Conservation (phyloP, 2,888 invertebrate species). For the Cephus rjabovi region DNA sequence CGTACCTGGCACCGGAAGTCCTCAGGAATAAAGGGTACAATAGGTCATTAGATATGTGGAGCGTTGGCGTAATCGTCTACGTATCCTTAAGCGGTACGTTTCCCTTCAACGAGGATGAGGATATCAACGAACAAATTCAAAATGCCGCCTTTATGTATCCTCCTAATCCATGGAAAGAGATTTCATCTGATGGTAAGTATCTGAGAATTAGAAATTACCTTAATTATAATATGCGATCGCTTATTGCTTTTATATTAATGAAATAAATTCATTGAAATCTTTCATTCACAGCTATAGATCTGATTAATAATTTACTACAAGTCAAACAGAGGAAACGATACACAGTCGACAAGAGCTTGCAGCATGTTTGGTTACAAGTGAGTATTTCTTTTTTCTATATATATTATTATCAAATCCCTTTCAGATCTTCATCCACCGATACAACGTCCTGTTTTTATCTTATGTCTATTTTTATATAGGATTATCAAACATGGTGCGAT, state of each 20-base stretch:
- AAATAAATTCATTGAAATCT: constrained; percentile 5
- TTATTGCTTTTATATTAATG: constrained; percentile 13
- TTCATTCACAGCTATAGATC: constrained; percentile 87
- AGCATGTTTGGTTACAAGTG: constrained; percentile 96
- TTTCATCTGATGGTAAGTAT: constrained; percentile 84
- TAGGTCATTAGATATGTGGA: constrained; percentile 99
- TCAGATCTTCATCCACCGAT: neutral
- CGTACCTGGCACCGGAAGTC: constrained; percentile 98
- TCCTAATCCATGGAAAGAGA: constrained; percentile 96
- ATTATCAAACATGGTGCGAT: constrained; percentile 95
- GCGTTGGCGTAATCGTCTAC: constrained; percentile 98
- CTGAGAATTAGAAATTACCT: constrained; percentile 1
- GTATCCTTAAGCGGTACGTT: constrained; percentile 98
- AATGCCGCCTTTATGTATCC: constrained; percentile 99
- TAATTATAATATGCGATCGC: constrained; percentile 5
- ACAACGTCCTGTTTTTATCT: neutral
- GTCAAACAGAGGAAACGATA: constrained; percentile 95
- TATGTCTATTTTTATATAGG: constrained; percentile 69
- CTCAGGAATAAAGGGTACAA: constrained; percentile 99
- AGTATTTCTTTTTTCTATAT: constrained; percentile 27
- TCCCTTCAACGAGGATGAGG: constrained; percentile 99
- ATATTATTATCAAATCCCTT: neutral
- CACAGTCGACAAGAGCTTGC: constrained; percentile 95
- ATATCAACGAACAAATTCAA: constrained; percentile 99
- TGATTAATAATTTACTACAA: constrained; percentile 97